Percentiles rank a stretch among this genome's conserved stretches.
These are phyloP conservation scores for Onchidella celtica DNA, from an alignment of 2,888 invertebrate genomes.

Conservation along the genomic window DNA sequence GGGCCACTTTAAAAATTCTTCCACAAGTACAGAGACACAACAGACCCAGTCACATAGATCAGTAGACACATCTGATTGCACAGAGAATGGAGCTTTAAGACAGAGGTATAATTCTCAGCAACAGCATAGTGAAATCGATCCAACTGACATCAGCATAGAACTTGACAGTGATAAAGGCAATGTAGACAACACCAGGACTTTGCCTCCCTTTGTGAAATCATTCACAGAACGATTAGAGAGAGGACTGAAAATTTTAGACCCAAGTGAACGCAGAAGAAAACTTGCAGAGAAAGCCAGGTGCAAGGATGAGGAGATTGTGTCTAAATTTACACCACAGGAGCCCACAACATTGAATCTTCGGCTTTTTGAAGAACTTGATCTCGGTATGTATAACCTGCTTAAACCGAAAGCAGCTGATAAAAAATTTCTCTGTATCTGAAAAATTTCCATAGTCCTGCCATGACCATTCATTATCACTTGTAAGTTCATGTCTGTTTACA, in stretches of 20 bases:
- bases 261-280: not conserved
- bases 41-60: not conserved
- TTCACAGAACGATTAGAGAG: not conserved
- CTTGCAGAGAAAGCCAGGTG: constrained; percentile 9
- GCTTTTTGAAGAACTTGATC: constrained; percentile 63
- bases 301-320: constrained; percentile 49
- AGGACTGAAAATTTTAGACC: constrained; percentile 6
- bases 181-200: not conserved
- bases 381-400: constrained; percentile 61
- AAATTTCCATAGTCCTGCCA: too few relatives aligned
- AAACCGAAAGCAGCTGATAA: too few relatives aligned
- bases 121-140: not conserved
- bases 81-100: not conserved
- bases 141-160: not conserved
- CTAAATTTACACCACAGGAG: constrained; percentile 56
- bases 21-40: not conserved
- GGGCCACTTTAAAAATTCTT: not conserved
- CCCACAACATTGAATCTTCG: constrained; percentile 64
- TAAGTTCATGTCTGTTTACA: too few relatives aligned
- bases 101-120: not conserved
- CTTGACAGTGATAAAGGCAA: not conserved
- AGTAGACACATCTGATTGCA: not conserved
- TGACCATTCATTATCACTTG: too few relatives aligned
- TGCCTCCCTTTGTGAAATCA: not conserved
- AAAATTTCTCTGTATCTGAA: too few relatives aligned